Base-by-base conservation (phyloP, 1,140 invertebrate genomes). In the Sesamia nonagrioides region DNA sequence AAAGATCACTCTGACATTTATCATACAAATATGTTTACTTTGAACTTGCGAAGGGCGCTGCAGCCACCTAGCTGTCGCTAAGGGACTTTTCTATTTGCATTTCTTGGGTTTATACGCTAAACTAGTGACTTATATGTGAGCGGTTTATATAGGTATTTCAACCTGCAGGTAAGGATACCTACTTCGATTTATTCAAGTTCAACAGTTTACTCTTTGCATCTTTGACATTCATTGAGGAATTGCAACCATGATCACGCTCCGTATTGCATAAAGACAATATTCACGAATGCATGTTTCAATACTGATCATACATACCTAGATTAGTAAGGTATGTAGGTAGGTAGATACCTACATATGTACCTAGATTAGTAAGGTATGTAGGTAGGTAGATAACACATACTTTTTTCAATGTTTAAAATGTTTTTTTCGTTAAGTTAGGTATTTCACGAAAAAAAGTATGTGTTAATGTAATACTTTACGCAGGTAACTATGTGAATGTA, bases 1-100 rank as follows among this genome's bases (percentile, higher is more conserved):
- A 92, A 93, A 93, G 87, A 92, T 88, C 91, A 92, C 83, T 80
- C 84, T 93, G 91, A 92, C 92, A 93, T 93, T 93, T 91, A 92
- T 91, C 85, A 86, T 15, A 45, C 58, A 35, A 37, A 48, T 75
- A 75, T 58, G 58, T 50, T 60, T 50, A 48, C 54, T 42, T 75
- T 50, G 56, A 63, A 75, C 73, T 75, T 75, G 73, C 7, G 42
- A 75, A 75, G 73, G 73, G 73, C 42, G 58, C 58, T 74, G 58
- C 21, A 21, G 13, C 27, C 21, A 21, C 9, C 9, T 13, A 27
- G 15, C 33, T 40, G 37, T 54, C 27, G 50, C 35, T 45, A 50
- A 13, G 66, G 42, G 66, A 69, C 35, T 15, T 50, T 33, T 48
- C 42, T 27, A 27, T 48, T 27, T 69, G 27, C 33, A 33, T 48